These are phyloP conservation scores for Scophthalmus maximus DNA, from an alignment of 2,113 vertebrate genomes.

Conservation along the genomic window DNA sequence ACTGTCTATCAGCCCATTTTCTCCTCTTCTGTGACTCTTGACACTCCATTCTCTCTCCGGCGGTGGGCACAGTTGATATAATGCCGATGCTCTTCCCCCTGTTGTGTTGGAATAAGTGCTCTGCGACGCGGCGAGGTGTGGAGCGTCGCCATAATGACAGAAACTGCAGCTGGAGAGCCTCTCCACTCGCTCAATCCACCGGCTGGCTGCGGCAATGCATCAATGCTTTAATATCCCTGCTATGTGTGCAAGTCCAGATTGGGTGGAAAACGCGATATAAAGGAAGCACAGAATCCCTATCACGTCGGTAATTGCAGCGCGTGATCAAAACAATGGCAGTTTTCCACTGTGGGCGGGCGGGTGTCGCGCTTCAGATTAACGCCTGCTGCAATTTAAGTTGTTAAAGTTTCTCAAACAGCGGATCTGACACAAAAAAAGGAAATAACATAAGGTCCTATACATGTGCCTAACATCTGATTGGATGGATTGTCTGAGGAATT, in stretches of 20 bases:
- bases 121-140: constrained; percentile 64
- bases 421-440: not conserved
- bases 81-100: constrained; percentile 62
- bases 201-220: constrained; percentile 68
- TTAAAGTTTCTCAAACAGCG: constrained; percentile 1
- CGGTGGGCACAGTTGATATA: constrained; percentile 60
- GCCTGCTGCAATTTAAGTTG: constrained; percentile 4
- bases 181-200: constrained; percentile 61
- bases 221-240: constrained; percentile 56
- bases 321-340: constrained; percentile 41
- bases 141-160: constrained; percentile 67
- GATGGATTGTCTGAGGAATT: not conserved
- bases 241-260: constrained; percentile 42
- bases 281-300: constrained; percentile 32
- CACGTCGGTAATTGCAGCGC: constrained; percentile 27
- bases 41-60: constrained; percentile 60
- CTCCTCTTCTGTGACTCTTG: constrained; percentile 61
- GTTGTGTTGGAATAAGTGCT: constrained; percentile 72
- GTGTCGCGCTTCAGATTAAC: constrained; percentile 29
- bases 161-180: constrained; percentile 66
- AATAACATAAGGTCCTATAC: no score
- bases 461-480: not conserved
- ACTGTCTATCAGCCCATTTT: constrained; percentile 56
- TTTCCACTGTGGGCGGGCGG: constrained; percentile 15
- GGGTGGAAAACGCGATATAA: constrained; percentile 43